Percentiles rank a stretch among this genome's conserved stretches.
Evolutionary conservation across 2,797 vertebrate species (phyloP).

Genomic region (Aselliscus stoliczkanus): DNA sequence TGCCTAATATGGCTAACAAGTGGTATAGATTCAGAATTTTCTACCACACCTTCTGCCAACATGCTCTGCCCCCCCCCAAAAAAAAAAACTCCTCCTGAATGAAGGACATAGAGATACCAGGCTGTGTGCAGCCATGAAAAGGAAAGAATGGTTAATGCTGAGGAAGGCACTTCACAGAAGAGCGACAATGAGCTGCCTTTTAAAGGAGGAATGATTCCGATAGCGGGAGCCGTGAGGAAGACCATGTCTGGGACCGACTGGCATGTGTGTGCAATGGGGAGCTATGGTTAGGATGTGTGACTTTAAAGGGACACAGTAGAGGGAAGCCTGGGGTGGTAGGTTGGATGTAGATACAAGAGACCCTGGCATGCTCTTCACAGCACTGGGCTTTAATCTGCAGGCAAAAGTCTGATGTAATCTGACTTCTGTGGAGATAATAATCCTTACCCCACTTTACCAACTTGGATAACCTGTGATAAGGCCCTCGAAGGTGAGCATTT

Average conservation of each 20-base stretch:
- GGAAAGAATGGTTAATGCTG: not conserved
- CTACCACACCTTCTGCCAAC: not conserved
- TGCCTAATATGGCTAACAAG: not conserved
- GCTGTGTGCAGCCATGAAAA: not conserved
- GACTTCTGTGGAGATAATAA: not conserved
- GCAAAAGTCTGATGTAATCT: not conserved
- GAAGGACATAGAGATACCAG: not conserved
- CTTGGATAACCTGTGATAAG: not conserved
- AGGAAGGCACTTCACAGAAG: not conserved
- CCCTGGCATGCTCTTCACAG: not conserved
- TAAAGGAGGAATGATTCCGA: not conserved
- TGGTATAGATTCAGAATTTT: not conserved
- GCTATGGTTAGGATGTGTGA: not conserved
- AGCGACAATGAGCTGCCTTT: not conserved
- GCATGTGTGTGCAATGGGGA: fast-evolving
- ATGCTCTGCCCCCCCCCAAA: not conserved
- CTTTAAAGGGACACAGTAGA: not conserved
- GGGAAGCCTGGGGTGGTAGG: not conserved
- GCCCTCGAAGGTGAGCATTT: not conserved
- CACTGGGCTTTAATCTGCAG: not conserved
- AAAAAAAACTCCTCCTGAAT: not conserved
- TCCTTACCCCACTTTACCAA: not conserved
- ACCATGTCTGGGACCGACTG: not conserved
- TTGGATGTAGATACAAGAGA: not conserved
- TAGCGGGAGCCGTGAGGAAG: not conserved